phyloP scores from a whole-genome alignment of 2,797 vertebrate species.

The Hydrolagus colliei region DNA sequence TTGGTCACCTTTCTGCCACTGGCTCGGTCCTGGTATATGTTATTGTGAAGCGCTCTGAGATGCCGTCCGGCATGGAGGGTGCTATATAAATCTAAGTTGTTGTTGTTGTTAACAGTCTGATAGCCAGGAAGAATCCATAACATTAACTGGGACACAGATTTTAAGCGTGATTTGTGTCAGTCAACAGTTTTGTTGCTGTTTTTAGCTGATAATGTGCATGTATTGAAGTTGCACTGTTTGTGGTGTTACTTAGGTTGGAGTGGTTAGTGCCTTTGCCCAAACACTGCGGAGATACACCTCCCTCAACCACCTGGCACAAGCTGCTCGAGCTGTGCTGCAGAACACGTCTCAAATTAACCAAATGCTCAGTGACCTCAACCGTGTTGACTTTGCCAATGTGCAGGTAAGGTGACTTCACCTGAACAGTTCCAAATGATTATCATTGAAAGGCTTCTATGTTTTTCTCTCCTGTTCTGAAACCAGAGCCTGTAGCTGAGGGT shows the following conservation, averaged over 20 bases:
- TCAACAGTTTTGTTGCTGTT: too few species aligned
- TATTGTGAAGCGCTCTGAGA: too few species aligned
- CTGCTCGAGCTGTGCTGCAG: slow-evolving; percentile 87
- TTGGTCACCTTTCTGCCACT: too few species aligned
- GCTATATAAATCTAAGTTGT: too few species aligned
- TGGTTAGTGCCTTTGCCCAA: slow-evolving; percentile 92
- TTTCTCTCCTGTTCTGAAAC: too few species aligned
- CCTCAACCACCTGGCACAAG: slow-evolving; percentile 92
- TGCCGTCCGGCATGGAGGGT: too few species aligned
- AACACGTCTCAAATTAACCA: slow-evolving; percentile 98
- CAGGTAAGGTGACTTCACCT: slow-evolving; percentile 63
- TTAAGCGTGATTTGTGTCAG: too few species aligned
- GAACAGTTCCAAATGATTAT: too few species aligned
- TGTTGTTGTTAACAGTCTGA: background rate
- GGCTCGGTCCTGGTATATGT: too few species aligned
- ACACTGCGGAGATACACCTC: slow-evolving; percentile 90
- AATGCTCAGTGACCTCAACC: slow-evolving; percentile 97
- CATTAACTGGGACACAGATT: too few species aligned
- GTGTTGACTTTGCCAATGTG: slow-evolving; percentile 94
- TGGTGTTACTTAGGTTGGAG: slow-evolving; percentile 65
- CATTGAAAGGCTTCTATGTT: too few species aligned
- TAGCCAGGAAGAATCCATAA: background rate
- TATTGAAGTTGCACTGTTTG: background rate
- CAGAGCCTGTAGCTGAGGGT: too few species aligned
- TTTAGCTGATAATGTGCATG: slow-evolving; percentile 30